Evolutionary conservation across 2,797 vertebrate genomes (phyloP).

Genomic region (Zenarchopterus dispar): DNA sequence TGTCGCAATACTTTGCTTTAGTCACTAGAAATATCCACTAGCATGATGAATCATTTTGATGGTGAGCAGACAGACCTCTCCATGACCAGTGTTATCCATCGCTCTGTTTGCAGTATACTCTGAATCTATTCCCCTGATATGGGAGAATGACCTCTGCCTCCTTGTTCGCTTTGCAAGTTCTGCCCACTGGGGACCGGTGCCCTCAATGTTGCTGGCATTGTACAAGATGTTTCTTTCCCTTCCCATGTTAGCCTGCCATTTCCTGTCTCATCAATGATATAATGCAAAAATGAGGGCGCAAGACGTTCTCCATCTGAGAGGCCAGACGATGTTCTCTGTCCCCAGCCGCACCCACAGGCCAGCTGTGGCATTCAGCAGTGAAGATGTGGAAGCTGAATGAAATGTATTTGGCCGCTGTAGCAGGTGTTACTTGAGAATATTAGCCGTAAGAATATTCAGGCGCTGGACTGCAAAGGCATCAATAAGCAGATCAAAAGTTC

Average conservation of each 20-base stretch:
- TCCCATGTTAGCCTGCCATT: slow-evolving; percentile 57
- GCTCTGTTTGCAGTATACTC: slow-evolving; percentile 48
- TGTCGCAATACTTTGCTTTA: slow-evolving; percentile 30
- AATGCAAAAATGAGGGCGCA: slow-evolving; percentile 33
- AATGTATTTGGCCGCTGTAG: slow-evolving; percentile 22
- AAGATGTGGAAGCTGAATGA: slow-evolving; percentile 33
- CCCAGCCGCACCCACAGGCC: slow-evolving; percentile 45
- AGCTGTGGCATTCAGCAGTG: slow-evolving; percentile 61
- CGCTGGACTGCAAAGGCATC: background rate
- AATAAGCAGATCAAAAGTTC: too few species aligned
- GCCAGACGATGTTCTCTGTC: slow-evolving; percentile 42
- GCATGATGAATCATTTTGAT: slow-evolving; percentile 22
- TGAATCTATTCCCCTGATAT: slow-evolving; percentile 39
- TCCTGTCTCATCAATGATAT: slow-evolving; percentile 48
- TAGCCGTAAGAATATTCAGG: background rate
- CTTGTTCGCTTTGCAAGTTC: slow-evolving; percentile 41
- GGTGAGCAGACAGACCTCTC: slow-evolving; percentile 22
- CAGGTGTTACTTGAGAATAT: slow-evolving; percentile 66
- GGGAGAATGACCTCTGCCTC: slow-evolving; percentile 40
- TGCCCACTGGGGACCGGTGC: slow-evolving; percentile 34
- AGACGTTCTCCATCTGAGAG: slow-evolving; percentile 8
- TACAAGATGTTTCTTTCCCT: slow-evolving; percentile 61
- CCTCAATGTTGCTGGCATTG: slow-evolving; percentile 48
- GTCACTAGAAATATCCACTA: slow-evolving; percentile 9
- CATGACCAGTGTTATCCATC: slow-evolving; percentile 39